A percentile compares a stretch with the other conserved stretches of the same genome.
phyloP scores from a whole-genome alignment of 2,888 invertebrate species.

The Plagodis pulveraria region DNA sequence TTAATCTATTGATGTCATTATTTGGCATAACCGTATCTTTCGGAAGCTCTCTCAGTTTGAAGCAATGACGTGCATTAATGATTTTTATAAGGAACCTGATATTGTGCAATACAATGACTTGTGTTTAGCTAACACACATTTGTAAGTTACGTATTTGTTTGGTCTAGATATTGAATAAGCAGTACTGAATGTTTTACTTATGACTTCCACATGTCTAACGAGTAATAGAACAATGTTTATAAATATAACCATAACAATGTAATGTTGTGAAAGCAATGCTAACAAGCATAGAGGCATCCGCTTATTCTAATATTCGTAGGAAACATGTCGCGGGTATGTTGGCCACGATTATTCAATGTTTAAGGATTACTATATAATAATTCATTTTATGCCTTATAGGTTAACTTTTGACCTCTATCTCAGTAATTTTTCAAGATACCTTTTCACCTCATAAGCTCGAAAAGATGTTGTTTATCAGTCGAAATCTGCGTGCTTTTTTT shows the following conservation, averaged over 20 bases:
- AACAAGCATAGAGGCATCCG: conserved; percentile 38
- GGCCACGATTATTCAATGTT: conserved; percentile 13
- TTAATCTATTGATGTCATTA: conserved; percentile 18
- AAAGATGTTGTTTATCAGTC: too few relatives aligned
- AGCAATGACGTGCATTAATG: conserved; percentile 5
- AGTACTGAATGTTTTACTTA: conserved; percentile 42
- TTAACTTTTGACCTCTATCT: too few relatives aligned
- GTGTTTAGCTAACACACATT: too few relatives aligned
- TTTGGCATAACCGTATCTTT: conserved; percentile 10
- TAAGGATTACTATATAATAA: not conserved
- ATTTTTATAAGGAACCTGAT: conserved; percentile 1
- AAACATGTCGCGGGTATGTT: conserved; percentile 40
- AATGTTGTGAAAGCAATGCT: conserved; percentile 46
- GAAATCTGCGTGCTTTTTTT: too few relatives aligned
- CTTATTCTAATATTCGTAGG: conserved; percentile 36
- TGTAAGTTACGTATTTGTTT: not conserved
- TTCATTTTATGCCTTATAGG: too few relatives aligned
- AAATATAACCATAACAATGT: conserved; percentile 46
- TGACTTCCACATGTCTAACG: conserved; percentile 40
- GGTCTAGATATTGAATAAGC: conserved; percentile 4
- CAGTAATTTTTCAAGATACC: not conserved
- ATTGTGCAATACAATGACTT: too few relatives aligned
- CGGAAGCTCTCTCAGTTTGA: conserved; percentile 21
- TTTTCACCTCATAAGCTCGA: too few relatives aligned
- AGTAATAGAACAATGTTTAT: conserved; percentile 42